Evolutionary conservation across 2,113 vertebrate species (phyloP).

Genomic region (Apodemus sylvaticus): DNA sequence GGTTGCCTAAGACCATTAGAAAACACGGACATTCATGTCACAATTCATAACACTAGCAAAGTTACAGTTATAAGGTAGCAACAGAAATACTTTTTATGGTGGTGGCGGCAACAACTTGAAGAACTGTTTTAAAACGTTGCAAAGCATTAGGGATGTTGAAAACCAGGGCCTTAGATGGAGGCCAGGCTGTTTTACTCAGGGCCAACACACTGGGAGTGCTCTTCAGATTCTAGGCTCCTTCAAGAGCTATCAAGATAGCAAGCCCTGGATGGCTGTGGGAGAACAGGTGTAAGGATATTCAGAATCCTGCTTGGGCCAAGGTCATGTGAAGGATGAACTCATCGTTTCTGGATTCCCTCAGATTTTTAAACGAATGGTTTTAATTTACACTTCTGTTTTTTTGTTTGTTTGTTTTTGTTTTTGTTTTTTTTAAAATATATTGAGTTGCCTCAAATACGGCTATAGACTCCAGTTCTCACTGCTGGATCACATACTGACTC

Average conservation of each 20-base stretch:
- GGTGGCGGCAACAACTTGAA: neutral
- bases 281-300: neutral
- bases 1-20: neutral
- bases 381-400: neutral
- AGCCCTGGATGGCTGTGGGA: neutral
- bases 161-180: neutral
- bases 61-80: neutral
- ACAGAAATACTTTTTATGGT: neutral
- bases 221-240: neutral
- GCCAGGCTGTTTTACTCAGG: neutral
- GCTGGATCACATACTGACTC: neutral
- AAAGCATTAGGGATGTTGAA: neutral
- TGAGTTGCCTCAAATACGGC: neutral
- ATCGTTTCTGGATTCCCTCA: rapidly evolving
- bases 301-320: neutral
- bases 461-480: neutral
- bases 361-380: neutral
- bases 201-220: neutral
- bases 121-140: neutral
- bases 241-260: neutral
- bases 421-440: neutral
- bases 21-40: neutral
- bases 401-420: no score
- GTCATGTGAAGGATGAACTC: neutral
- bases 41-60: neutral